These are phyloP conservation scores for Leiothrix lutea DNA, from an alignment of 2,113 vertebrate genomes.

Conservation along the genomic window DNA sequence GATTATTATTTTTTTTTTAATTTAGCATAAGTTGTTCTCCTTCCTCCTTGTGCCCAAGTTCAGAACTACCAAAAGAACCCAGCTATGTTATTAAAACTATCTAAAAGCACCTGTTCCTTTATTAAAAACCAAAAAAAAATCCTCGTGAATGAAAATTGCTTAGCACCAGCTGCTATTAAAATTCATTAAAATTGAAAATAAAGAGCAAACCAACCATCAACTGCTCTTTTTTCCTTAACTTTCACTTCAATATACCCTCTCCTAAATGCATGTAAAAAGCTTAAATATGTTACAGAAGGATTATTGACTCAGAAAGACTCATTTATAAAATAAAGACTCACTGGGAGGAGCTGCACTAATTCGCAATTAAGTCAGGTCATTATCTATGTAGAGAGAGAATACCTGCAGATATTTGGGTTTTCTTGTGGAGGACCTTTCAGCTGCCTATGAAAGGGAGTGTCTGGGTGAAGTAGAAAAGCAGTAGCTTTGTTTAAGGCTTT, in stretches of 20 bases:
- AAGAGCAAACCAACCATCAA: not conserved
- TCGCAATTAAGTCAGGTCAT: not conserved
- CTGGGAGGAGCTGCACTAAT: not conserved
- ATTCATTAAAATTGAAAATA: accelerated
- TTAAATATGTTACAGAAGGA: accelerated
- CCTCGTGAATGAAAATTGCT: accelerated
- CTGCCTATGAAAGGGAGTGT: accelerated
- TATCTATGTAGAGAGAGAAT: not conserved
- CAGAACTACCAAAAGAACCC: not conserved
- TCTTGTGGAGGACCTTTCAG: accelerated
- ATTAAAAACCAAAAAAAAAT: not conserved
- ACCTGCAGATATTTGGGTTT: accelerated
- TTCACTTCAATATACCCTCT: accelerated
- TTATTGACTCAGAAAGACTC: not conserved
- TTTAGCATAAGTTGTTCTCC: not conserved
- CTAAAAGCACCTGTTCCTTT: accelerated
- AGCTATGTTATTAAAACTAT: accelerated
- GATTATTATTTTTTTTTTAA: not conserved
- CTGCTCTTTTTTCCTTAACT: accelerated
- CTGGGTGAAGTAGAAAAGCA: not conserved
- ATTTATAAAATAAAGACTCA: not conserved
- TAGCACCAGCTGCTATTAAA: accelerated
- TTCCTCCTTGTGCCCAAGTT: accelerated
- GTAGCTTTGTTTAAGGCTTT: not conserved
- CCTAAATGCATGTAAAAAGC: accelerated